Evolutionary conservation across 1,140 invertebrate species (phyloP).

Genomic region (Cyclargus thomasi): DNA sequence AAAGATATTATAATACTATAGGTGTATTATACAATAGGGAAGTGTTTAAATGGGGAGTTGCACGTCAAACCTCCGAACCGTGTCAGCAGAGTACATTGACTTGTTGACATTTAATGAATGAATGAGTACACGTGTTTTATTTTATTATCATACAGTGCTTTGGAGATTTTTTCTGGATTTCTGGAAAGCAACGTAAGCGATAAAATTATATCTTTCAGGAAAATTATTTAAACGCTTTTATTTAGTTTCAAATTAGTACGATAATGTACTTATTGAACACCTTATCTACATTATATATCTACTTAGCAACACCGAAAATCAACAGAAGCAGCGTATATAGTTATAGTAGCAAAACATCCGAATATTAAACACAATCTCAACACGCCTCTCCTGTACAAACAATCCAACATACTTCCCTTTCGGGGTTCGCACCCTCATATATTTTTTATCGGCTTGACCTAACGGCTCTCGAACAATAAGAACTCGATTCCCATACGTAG

Average conservation of each 20-base stretch:
- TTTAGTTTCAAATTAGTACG: too few species aligned
- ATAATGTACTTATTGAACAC: too few species aligned
- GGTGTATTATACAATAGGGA: constrained; percentile 37
- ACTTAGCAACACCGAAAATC: too few species aligned
- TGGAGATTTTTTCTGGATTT: not conserved
- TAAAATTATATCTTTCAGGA: too few species aligned
- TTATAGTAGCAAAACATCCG: too few species aligned
- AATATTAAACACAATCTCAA: too few species aligned
- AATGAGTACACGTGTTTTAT: constrained; percentile 28
- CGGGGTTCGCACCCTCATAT: constrained; percentile 32
- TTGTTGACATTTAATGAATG: constrained; percentile 37
- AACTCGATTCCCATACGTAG: constrained; percentile 23
- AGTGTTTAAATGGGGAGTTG: constrained; percentile 34
- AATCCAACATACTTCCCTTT: not conserved
- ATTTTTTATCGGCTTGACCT: constrained; percentile 53
- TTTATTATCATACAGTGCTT: not conserved
- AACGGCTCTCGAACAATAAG: constrained; percentile 43
- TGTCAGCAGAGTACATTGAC: constrained; percentile 35
- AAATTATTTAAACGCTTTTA: too few species aligned
- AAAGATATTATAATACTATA: constrained; percentile 23
- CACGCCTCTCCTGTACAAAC: not conserved
- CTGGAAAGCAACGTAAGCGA: not conserved
- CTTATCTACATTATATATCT: too few species aligned
- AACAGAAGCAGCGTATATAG: too few species aligned
- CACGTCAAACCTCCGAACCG: constrained; percentile 34